Percentiles rank a stretch among this genome's conserved stretches.
Evolutionary conservation across 37 sponge, comb jelly and placozoan species (phyloP).

Genomic region (Sycon ciliatum): DNA sequence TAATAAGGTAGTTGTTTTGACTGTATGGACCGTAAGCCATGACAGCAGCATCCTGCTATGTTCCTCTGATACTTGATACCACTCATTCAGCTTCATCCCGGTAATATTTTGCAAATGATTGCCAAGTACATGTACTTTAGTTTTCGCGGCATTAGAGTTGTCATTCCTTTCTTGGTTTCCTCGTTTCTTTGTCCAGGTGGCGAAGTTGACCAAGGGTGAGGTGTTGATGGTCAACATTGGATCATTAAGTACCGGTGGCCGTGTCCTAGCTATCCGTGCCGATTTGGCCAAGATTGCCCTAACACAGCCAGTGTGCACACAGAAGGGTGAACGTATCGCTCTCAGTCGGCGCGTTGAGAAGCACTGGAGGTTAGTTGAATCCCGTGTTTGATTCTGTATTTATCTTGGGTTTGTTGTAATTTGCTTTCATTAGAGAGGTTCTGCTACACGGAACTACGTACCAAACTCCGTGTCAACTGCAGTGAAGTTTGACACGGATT

Average conservation of each 20-base stretch:
- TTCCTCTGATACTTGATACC: no score
- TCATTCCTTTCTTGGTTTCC: no score
- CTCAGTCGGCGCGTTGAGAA: slow-evolving; percentile 86
- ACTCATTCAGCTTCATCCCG: no score
- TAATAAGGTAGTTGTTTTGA: no score
- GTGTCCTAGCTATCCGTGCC: slow-evolving; percentile 83
- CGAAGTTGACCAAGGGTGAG: slow-evolving; percentile 77
- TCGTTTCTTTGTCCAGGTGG: slow-evolving; percentile 47
- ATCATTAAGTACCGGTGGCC: slow-evolving; percentile 83
- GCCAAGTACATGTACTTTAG: no score
- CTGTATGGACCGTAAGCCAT: no score
- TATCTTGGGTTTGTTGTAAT: slow-evolving; percentile 1
- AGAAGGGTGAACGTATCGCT: slow-evolving; percentile 91
- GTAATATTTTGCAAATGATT: no score
- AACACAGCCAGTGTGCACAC: slow-evolving; percentile 90
- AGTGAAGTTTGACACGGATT: no score
- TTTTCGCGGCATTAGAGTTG: no score
- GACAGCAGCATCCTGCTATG: no score
- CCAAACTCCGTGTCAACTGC: no score
- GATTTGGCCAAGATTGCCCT: slow-evolving; percentile 90
- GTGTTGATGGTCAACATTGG: slow-evolving; percentile 96
- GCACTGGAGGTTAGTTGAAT: slow-evolving; percentile 81
- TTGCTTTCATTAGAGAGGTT: background rate
- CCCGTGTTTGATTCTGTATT: slow-evolving; percentile 16
- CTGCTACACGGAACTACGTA: no score